Conservation (phyloP, 1,140 invertebrate genomes). For the Hylaeus volcanicus region DNA sequence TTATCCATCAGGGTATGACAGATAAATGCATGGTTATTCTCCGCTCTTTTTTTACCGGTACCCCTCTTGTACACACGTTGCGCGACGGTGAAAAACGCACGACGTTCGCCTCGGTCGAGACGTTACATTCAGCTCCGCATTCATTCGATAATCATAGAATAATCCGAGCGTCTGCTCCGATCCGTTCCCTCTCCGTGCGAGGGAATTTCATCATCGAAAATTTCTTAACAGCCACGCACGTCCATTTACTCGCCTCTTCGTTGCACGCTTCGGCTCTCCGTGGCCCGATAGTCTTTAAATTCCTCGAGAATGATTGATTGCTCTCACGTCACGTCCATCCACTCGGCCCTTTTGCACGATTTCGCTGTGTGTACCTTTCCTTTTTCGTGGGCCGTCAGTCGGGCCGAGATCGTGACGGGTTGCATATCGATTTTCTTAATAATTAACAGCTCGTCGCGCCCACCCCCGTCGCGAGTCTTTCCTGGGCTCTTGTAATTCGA, state of each 20-base stretch:
- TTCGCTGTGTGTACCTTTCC: constrained; percentile 45
- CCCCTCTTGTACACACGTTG: too few species aligned
- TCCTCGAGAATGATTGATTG: constrained; percentile 56
- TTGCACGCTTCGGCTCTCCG: constrained; percentile 13
- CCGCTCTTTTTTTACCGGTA: too few species aligned
- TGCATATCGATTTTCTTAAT: constrained; percentile 58
- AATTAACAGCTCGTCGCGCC: constrained; percentile 59
- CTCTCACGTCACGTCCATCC: constrained; percentile 55
- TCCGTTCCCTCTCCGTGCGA: constrained; percentile 37
- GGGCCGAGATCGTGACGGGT: constrained; percentile 21
- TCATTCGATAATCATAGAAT: constrained; percentile 53
- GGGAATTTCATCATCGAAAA: constrained; percentile 59
- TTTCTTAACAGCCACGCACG: constrained; percentile 51
- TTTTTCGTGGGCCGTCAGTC: constrained; percentile 39
- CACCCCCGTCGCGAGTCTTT: constrained; percentile 30
- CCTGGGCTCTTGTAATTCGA: neutral
- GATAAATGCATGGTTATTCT: too few species aligned
- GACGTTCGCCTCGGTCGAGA: constrained; percentile 7
- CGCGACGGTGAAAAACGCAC: neutral
- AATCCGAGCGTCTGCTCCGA: constrained; percentile 46
- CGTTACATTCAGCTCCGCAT: constrained; percentile 1
- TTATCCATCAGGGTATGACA: too few species aligned
- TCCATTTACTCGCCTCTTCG: constrained; percentile 37
- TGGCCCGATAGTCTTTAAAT: constrained; percentile 45
- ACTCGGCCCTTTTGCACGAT: constrained; percentile 53